Evolutionary conservation across 2,888 invertebrate species (phyloP), one percentile per base, ranked within the genome.

Genomic region (Lacanobia wlatinum): DNA sequence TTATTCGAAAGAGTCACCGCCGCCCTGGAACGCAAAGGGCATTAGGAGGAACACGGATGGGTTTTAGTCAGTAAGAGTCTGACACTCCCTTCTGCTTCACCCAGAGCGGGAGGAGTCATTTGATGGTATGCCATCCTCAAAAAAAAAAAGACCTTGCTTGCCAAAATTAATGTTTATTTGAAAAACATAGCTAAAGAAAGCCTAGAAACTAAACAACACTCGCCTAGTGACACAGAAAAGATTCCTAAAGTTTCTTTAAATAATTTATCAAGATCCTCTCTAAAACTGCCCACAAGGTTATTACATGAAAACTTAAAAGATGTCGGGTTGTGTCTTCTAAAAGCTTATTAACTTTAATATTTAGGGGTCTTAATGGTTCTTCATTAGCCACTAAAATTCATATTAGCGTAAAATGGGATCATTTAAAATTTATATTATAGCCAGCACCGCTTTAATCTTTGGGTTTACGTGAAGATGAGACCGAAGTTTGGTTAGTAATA

Each of bases 301-400:
- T 58, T 65, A 46, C n/a, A 66, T 61, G 48, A 43, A 70, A 21
- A 21, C 65, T 76, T 69, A 38, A 46, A 82, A 69, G 60, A 77
- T 50, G 56, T 83, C 60, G 56, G 46, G 34, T 64, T 70, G 62
- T 70, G 73, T 68, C 67, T 78, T 62, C 59, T 62, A 65, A 66
- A 79, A 80, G 68, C 65, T 83, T 68, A 78, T 68, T 72, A 78
- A 83, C 62, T 73, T 83, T 73, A 83, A 83, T 83, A 83, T 80
- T 80, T 69, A 83, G 52, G 55, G 58, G 56, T 66, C 80, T 73
- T 80, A 83, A 80, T 79, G 83, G 74, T 69, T 64, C 65, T 73
- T 73, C 68, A 73, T 79, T 73, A 83, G 65, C 61, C 65, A 65
- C 62, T 79, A 79, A 83, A 83, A 65, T 83, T 80, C 73, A 63